phyloP scores from a whole-genome alignment of 2,888 invertebrate genomes.

The Ennomos fuscantarius region DNA sequence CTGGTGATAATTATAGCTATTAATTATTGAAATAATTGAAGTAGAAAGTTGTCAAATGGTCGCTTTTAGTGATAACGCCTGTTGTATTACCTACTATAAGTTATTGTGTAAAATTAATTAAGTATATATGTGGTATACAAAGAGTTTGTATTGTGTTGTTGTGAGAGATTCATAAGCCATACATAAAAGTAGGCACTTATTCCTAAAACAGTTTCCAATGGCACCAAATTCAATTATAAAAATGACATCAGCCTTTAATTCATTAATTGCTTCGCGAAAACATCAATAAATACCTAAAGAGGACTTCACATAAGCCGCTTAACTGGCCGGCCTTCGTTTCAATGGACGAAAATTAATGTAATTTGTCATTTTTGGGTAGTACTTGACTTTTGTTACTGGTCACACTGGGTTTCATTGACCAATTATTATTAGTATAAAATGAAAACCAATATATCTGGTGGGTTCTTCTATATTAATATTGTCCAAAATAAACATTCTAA shows the following conservation, averaged over 20 bases:
- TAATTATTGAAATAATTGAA: no score
- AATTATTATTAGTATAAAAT: slow-evolving; percentile 13
- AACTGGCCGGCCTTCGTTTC: slow-evolving; percentile 33
- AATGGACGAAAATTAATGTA: slow-evolving; percentile 34
- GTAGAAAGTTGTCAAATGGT: no score
- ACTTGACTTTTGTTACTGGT: slow-evolving; percentile 14
- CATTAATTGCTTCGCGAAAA: slow-evolving; percentile 36
- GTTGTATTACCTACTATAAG: no score
- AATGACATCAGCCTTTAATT: slow-evolving; percentile 36
- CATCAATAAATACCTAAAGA: slow-evolving; percentile 35
- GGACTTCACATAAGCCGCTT: slow-evolving; percentile 40
- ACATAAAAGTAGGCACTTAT: neutral
- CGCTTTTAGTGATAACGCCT: no score
- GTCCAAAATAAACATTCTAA: no score
- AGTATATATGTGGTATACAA: no score
- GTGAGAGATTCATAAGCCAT: neutral
- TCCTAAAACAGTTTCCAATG: slow-evolving; percentile 1
- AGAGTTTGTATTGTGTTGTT: no score
- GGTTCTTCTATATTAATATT: no score
- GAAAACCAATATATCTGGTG: no score
- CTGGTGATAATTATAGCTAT: no score
- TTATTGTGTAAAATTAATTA: no score
- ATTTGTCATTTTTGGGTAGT: slow-evolving; percentile 29
- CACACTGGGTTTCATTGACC: slow-evolving; percentile 34
- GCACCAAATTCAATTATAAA: slow-evolving; percentile 14